These are phyloP conservation scores for Clarias macrocephalus DNA, from an alignment of 2,113 vertebrate species.

Conservation along the genomic window DNA sequence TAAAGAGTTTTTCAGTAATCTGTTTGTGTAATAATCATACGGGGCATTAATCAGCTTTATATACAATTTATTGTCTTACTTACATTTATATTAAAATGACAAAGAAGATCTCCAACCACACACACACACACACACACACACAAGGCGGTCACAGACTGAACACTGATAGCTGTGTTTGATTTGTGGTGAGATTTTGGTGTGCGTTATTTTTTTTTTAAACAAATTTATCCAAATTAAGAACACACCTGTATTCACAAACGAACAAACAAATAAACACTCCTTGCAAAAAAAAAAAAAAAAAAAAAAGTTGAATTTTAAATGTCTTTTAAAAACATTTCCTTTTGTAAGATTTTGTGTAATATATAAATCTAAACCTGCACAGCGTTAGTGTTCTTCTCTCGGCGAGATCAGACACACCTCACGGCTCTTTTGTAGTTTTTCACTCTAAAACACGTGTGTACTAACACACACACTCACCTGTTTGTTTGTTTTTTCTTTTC, in stretches of 20 bases:
- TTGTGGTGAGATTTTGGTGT: slow-evolving; percentile 57
- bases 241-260: slow-evolving; percentile 1
- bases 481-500: slow-evolving; percentile 62
- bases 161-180: slow-evolving; percentile 54
- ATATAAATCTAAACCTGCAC: slow-evolving; percentile 36
- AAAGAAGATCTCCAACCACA: neutral
- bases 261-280: slow-evolving; percentile 56
- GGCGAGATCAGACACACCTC: slow-evolving; percentile 41
- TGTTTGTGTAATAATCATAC: slow-evolving; percentile 81
- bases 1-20: slow-evolving; percentile 61
- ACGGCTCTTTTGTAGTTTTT: slow-evolving; percentile 72
- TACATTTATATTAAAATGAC: slow-evolving; percentile 70
- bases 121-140: slow-evolving; percentile 17
- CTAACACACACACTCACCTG: slow-evolving; percentile 59
- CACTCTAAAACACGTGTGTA: slow-evolving; percentile 62
- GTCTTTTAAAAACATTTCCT: slow-evolving; percentile 52
- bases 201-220: slow-evolving; percentile 28
- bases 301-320: slow-evolving; percentile 25
- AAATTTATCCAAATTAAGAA: neutral
- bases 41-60: slow-evolving; percentile 91
- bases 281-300: slow-evolving; percentile 35
- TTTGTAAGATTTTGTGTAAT: slow-evolving; percentile 61
- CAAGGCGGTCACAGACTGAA: neutral
- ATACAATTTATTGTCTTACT: slow-evolving; percentile 77
- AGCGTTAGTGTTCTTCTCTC: slow-evolving; percentile 51